phyloP scores from a whole-genome alignment of 1,140 invertebrate genomes.

The Protaetia brevitarsis region DNA sequence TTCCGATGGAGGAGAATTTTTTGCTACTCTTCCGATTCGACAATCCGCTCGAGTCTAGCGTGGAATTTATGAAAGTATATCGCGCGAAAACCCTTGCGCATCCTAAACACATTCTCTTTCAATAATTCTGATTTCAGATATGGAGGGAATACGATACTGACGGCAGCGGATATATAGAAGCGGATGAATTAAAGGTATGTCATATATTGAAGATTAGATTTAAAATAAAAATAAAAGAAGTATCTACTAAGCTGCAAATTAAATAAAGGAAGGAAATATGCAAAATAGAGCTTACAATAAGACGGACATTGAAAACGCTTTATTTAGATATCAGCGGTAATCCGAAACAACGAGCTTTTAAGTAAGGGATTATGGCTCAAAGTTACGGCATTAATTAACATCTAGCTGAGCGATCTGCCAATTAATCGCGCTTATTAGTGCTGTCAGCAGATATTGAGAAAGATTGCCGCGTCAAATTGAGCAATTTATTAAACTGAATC shows the following conservation, averaged over 20 bases:
- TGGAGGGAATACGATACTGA: constrained; percentile 92
- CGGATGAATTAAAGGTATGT: constrained; percentile 88
- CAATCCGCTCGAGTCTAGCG: constrained; percentile 87
- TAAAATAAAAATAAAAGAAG: no score
- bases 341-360: background rate
- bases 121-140: constrained; percentile 61
- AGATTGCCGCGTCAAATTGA: background rate
- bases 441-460: background rate
- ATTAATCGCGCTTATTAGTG: background rate
- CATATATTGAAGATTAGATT: background rate
- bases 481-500: background rate
- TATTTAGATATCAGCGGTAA: background rate
- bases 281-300: no score
- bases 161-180: constrained; percentile 90
- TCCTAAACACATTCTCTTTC: background rate
- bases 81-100: constrained; percentile 1
- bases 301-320: no score
- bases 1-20: constrained; percentile 94
- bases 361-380: no score
- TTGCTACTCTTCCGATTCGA: constrained; percentile 87
- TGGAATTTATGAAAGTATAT: constrained; percentile 94
- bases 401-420: background rate
- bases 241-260: no score
- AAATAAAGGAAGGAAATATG: no score
- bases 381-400: background rate